phyloP scores from a whole-genome alignment of 1,140 invertebrate species.

The Diuraphis noxia region DNA sequence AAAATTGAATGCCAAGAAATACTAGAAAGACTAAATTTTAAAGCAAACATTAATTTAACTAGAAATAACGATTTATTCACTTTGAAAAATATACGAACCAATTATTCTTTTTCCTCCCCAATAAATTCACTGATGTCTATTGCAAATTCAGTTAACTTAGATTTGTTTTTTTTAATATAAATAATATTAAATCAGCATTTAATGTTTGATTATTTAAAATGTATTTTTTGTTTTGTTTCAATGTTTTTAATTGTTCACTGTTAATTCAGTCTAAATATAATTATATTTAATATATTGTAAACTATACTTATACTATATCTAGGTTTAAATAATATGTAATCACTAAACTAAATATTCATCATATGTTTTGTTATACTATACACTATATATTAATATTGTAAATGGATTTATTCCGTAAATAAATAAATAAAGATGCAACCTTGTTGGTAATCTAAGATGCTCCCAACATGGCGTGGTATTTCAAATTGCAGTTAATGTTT shows the following conservation, averaged over 20 bases:
- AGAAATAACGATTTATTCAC: background rate
- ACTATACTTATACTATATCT: background rate
- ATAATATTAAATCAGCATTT: background rate
- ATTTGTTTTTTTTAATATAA: background rate
- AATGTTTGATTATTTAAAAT: background rate
- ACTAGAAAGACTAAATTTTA: background rate
- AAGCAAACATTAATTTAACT: background rate
- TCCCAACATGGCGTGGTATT: background rate
- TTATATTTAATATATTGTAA: background rate
- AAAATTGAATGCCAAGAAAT: background rate
- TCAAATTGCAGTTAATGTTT: background rate
- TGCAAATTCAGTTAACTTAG: background rate
- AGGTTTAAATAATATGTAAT: background rate
- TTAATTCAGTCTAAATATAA: background rate
- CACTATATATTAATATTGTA: too few species aligned
- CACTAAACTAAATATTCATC: background rate
- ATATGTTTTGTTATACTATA: too few species aligned
- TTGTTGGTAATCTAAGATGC: background rate
- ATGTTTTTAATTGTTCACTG: background rate
- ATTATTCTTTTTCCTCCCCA: background rate
- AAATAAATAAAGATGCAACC: too few species aligned
- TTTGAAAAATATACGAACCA: background rate
- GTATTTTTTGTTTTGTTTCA: background rate
- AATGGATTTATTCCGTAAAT: background rate
- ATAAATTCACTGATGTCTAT: background rate